Evolutionary conservation across 2,113 vertebrate species (phyloP).

Genomic region (Cervus canadensis): DNA sequence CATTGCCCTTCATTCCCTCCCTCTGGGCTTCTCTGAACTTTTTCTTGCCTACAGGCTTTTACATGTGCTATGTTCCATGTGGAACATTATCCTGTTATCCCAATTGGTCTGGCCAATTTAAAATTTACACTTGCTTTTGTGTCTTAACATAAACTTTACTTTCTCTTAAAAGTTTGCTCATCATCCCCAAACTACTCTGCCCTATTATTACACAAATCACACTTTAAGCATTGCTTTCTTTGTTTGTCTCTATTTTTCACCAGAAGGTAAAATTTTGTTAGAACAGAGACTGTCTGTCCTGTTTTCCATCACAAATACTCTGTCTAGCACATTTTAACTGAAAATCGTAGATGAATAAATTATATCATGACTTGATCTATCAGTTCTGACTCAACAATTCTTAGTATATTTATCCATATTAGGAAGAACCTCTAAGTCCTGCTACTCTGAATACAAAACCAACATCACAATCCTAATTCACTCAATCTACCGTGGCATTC

Average conservation of each 20-base stretch:
- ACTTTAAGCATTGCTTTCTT: neutral
- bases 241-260: neutral
- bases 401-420: neutral
- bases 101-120: neutral
- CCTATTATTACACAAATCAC: neutral
- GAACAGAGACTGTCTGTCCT: neutral
- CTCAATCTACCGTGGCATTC: neutral
- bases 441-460: neutral
- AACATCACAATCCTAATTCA: neutral
- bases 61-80: neutral
- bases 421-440: neutral
- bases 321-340: neutral
- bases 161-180: neutral
- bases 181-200: neutral
- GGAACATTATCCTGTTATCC: neutral
- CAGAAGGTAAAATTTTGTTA: neutral
- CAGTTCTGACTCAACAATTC: neutral
- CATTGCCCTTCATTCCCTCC: neutral
- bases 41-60: neutral
- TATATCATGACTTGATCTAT: neutral
- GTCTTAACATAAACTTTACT: neutral
- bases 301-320: neutral
- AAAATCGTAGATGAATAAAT: neutral
- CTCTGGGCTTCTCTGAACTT: neutral
- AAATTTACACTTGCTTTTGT: neutral